phyloP scores from a whole-genome alignment of 2,113 vertebrate genomes.

The Semnornis frantzii region DNA sequence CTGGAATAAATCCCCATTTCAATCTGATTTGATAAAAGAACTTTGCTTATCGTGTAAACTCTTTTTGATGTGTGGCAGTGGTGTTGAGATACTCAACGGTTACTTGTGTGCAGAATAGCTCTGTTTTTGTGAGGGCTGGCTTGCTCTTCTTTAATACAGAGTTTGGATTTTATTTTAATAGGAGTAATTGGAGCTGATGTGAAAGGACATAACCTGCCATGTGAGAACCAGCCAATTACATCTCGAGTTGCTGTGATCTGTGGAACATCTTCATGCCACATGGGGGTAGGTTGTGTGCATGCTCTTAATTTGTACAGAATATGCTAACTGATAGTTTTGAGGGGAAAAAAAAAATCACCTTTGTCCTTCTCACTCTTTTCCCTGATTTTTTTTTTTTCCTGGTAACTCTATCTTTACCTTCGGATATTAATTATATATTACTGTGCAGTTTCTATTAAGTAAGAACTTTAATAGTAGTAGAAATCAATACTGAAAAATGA shows the following conservation, averaged over 20 bases:
- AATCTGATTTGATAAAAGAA: not conserved
- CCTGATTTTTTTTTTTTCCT: not conserved
- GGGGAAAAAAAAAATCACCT: not conserved
- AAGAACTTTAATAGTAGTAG: slow-evolving; percentile 50
- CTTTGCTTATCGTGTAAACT: not conserved
- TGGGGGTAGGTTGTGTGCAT: slow-evolving; percentile 84
- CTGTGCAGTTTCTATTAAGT: slow-evolving; percentile 53
- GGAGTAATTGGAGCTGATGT: slow-evolving; percentile 94
- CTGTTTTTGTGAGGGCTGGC: not conserved
- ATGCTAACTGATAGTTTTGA: not conserved
- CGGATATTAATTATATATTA: slow-evolving; percentile 66
- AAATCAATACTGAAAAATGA: slow-evolving; percentile 70
- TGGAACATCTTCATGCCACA: slow-evolving; percentile 97
- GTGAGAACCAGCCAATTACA: slow-evolving; percentile 87
- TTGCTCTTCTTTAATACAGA: not conserved
- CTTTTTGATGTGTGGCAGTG: not conserved
- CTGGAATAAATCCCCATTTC: not conserved
- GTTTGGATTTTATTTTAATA: slow-evolving; percentile 67
- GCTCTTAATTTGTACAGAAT: not conserved
- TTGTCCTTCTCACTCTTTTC: not conserved
- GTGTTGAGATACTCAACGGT: not conserved
- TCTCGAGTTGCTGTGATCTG: slow-evolving; percentile 92
- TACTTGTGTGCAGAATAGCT: not conserved
- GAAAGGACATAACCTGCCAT: slow-evolving; percentile 82
- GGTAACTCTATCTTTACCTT: slow-evolving; percentile 47